Evolutionary conservation across 2,113 vertebrate genomes (phyloP).

Genomic region (Tauraco erythrolophus): DNA sequence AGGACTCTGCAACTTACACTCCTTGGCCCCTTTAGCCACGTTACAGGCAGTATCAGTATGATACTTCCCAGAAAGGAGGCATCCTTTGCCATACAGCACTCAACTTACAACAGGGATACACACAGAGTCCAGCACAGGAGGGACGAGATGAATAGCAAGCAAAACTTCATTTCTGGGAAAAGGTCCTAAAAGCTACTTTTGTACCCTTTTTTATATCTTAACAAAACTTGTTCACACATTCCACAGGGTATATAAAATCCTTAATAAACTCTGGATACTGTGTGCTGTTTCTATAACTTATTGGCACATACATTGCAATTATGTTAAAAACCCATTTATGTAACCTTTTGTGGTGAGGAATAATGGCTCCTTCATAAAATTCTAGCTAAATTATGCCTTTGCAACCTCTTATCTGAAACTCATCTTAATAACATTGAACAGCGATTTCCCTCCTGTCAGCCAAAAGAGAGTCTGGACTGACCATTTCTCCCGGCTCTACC

Average conservation of each 20-base stretch:
- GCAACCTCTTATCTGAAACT: background rate
- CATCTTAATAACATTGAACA: background rate
- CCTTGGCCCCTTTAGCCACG: accelerated
- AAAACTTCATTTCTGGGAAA: background rate
- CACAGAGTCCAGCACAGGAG: background rate
- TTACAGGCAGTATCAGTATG: background rate
- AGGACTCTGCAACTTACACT: background rate
- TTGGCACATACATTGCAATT: background rate
- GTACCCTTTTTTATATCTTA: background rate
- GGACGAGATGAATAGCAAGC: background rate
- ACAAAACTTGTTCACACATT: background rate
- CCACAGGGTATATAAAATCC: background rate
- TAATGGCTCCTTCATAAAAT: background rate
- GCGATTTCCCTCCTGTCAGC: background rate
- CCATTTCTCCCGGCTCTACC: background rate
- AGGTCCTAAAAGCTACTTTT: background rate
- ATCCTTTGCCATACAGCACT: background rate
- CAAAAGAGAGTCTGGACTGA: background rate
- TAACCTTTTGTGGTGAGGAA: background rate
- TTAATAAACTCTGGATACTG: background rate
- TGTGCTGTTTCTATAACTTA: background rate
- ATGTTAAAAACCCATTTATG: background rate
- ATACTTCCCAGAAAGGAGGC: background rate
- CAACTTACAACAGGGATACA: accelerated
- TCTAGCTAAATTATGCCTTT: background rate